phyloP scores from a whole-genome alignment of 2,113 vertebrate species.

The Upupa epops region DNA sequence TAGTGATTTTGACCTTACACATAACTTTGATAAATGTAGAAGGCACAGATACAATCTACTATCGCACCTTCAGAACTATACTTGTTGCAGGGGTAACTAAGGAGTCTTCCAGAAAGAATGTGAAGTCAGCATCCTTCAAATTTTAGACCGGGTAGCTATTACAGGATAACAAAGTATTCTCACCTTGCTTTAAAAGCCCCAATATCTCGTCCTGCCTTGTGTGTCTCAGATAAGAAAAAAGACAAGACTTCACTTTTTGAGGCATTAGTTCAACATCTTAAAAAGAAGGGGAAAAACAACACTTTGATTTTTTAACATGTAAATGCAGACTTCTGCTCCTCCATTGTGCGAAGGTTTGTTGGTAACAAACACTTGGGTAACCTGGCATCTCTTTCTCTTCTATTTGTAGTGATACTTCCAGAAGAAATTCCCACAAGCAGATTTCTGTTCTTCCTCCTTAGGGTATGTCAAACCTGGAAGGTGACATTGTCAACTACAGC shows the following conservation, averaged over 20 bases:
- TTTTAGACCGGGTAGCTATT: background rate
- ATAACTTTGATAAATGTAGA: background rate
- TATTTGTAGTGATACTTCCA: background rate
- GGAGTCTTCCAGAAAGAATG: background rate
- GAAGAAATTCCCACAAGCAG: background rate
- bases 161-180: background rate
- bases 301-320: slow-evolving; percentile 1
- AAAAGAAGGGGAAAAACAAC: background rate
- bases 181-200: background rate
- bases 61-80: background rate
- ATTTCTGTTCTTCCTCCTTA: background rate
- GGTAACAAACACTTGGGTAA: background rate
- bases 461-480: background rate
- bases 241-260: background rate
- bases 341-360: background rate
- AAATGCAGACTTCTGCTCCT: background rate
- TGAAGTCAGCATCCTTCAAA: slow-evolving; percentile 3
- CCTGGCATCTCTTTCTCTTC: background rate
- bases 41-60: background rate
- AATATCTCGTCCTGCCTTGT: background rate
- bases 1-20: background rate
- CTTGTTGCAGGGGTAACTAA: background rate
- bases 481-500: background rate
- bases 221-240: background rate
- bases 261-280: background rate